Conservation (phyloP, 1,140 invertebrate species). For the roundworm (Caenorhabditis elegans) region WBcel235 BX284606.5:6667001-6667500, state of each 20-base stretch:
- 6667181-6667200: conserved; percentile 27
- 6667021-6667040: too few species aligned
- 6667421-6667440: background rate
- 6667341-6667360: conserved; percentile 35
- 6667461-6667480: background rate
- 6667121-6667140: background rate
- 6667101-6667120: background rate
- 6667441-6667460: conserved; percentile 32
- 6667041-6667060: too few species aligned
- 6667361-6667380: conserved; percentile 32
- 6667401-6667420: too few species aligned
- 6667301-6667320: background rate
- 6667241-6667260: conserved; percentile 29
- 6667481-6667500: conserved; percentile 17
- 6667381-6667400: background rate
- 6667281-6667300: conserved; percentile 13
- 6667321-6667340: conserved; percentile 18
- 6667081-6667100: background rate
- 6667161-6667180: conserved; percentile 18
- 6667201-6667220: conserved; percentile 5
- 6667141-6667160: conserved; percentile 27
- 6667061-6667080: too few species aligned
- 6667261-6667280: background rate
- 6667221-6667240: conserved; percentile 1
- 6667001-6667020: too few species aligned